Conservation (phyloP, 1,140 invertebrate genomes). For the Lutraria rhynchaena region DNA sequence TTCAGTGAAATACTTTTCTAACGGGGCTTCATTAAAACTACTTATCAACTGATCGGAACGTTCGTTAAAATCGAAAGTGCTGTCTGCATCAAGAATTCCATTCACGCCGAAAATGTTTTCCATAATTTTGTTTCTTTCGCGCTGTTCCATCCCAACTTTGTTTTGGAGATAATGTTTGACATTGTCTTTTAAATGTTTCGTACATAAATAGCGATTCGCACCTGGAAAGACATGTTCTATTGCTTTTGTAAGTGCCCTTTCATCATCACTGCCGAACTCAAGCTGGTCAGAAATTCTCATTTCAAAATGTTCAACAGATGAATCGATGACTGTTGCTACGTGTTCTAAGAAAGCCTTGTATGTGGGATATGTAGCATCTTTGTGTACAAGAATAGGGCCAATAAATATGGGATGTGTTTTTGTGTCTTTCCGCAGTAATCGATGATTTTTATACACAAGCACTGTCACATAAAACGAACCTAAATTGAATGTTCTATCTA, state of each 20-base stretch:
- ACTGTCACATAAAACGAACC: constrained; percentile 22
- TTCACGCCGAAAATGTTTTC: neutral
- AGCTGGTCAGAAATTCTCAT: constrained; percentile 26
- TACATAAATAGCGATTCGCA: constrained; percentile 5
- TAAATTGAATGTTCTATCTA: constrained; percentile 32
- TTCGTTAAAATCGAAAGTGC: constrained; percentile 6
- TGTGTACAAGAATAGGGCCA: constrained; percentile 30
- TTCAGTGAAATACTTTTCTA: neutral
- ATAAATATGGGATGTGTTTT: constrained; percentile 6
- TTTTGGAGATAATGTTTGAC: constrained; percentile 23
- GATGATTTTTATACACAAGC: constrained; percentile 27
- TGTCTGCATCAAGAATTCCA: neutral
- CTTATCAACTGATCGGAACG: neutral
- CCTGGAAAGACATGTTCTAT: constrained; percentile 20
- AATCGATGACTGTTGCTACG: constrained; percentile 14
- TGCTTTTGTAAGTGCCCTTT: constrained; percentile 6
- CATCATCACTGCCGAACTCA: constrained; percentile 31
- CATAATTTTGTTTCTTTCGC: neutral
- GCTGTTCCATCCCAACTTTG: neutral
- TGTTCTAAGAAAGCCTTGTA: constrained; percentile 20
- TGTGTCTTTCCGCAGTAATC: neutral
- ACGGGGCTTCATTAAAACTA: neutral
- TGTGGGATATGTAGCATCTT: constrained; percentile 18
- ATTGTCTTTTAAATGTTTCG: constrained; percentile 9
- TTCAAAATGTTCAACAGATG: neutral